Conservation (phyloP, 2,113 vertebrate species). For the Phaethon lepturus region DNA sequence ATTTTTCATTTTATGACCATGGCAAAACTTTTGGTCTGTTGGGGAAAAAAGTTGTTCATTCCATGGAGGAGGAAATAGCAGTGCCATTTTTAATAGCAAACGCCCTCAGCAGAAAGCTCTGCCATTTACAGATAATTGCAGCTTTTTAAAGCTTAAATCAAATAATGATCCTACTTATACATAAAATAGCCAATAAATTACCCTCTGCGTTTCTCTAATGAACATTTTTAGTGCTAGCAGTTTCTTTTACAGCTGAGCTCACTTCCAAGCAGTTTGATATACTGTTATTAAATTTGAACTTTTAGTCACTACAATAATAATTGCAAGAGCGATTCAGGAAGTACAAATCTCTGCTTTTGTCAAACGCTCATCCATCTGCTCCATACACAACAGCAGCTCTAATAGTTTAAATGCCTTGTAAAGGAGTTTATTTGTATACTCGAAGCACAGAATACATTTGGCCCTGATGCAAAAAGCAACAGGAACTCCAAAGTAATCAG, state of each 20-base stretch:
- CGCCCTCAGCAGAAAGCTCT: neutral
- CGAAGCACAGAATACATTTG: neutral
- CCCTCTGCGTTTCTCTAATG: slow-evolving; percentile 37
- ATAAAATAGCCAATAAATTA: slow-evolving; percentile 54
- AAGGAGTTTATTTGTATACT: slow-evolving; percentile 6
- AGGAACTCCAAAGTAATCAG: neutral
- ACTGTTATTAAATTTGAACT: slow-evolving; percentile 53
- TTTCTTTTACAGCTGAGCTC: slow-evolving; percentile 31
- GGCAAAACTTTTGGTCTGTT: neutral
- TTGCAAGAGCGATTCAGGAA: neutral
- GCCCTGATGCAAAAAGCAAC: neutral
- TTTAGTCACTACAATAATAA: slow-evolving; percentile 30
- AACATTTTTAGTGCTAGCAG: slow-evolving; percentile 26
- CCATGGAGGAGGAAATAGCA: neutral
- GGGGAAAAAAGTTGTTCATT: neutral
- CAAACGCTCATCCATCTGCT: neutral
- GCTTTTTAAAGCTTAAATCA: slow-evolving; percentile 45
- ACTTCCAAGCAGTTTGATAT: slow-evolving; percentile 33
- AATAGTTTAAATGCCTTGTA: neutral
- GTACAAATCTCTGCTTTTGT: slow-evolving; percentile 1
- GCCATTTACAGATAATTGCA: slow-evolving; percentile 37
- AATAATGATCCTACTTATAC: neutral
- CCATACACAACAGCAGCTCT: neutral
- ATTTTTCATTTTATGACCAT: neutral
- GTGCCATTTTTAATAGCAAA: slow-evolving; percentile 4